phyloP scores from a whole-genome alignment of 1,140 invertebrate species.

The Campodea augens region DNA sequence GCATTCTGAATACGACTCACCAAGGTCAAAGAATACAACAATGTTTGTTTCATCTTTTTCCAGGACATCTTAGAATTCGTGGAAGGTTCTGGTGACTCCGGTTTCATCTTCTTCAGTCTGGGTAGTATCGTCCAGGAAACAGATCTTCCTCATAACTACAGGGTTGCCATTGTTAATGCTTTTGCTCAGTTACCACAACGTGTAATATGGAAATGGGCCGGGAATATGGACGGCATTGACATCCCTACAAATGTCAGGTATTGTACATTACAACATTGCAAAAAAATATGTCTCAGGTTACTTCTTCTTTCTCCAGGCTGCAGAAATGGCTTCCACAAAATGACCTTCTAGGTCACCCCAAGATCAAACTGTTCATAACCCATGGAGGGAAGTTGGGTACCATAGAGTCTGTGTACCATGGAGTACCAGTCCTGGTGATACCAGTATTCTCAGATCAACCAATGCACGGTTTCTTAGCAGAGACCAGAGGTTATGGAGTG shows the following conservation, averaged over 20 bases:
- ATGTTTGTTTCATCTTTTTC: no score
- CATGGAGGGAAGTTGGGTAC: constrained; percentile 11
- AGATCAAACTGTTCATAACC: constrained; percentile 10
- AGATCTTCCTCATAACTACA: not conserved
- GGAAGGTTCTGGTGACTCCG: constrained; percentile 2
- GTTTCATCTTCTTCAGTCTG: constrained; percentile 8
- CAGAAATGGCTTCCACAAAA: not conserved
- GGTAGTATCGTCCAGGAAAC: constrained; percentile 1
- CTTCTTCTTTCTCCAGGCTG: not conserved
- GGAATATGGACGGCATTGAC: constrained; percentile 3
- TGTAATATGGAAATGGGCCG: constrained; percentile 16
- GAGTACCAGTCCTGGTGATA: constrained; percentile 10
- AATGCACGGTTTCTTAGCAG: not conserved
- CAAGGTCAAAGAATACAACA: no score
- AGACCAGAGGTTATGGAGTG: not conserved
- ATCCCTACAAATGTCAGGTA: constrained; percentile 14
- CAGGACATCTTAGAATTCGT: constrained; percentile 9
- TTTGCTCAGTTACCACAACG: constrained; percentile 6
- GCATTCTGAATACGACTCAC: no score
- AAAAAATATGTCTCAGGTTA: no score
- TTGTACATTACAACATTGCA: constrained; percentile 16
- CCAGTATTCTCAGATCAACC: constrained; percentile 11
- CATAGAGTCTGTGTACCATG: constrained; percentile 10
- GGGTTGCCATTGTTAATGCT: constrained; percentile 2
- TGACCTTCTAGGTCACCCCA: constrained; percentile 11